Evolutionary conservation across 92 coral and sea anemone species (phyloP).

Genomic region (Paramuricea clavata): DNA sequence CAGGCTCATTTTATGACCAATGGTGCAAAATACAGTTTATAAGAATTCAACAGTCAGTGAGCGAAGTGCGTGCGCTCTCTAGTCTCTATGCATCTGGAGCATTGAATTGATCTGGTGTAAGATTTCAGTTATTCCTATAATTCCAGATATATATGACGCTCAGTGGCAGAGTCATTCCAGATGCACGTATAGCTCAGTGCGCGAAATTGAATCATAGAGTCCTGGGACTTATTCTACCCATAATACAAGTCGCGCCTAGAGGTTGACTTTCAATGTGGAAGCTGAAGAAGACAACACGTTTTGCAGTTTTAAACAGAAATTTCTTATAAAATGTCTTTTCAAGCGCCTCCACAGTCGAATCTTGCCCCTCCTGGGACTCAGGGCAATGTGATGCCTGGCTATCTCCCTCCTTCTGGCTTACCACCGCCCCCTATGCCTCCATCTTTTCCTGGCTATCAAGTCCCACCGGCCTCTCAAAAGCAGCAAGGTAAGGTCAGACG

Average conservation of each 20-base stretch:
- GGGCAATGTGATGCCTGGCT: slow-evolving; percentile 78
- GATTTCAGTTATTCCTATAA: too few relatives aligned
- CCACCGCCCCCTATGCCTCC: slow-evolving; percentile 96
- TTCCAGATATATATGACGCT: background rate
- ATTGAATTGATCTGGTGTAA: too few relatives aligned
- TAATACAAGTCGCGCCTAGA: background rate
- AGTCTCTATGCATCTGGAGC: too few relatives aligned
- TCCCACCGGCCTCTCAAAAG: slow-evolving; percentile 81
- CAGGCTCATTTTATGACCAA: too few relatives aligned
- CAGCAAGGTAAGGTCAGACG: slow-evolving; percentile 69
- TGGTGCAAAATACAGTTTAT: too few relatives aligned
- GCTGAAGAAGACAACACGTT: background rate
- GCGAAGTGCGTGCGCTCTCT: too few relatives aligned
- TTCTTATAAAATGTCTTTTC: slow-evolving; percentile 78
- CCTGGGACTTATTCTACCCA: slow-evolving; percentile 1
- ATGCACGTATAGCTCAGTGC: background rate
- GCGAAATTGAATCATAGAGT: background rate
- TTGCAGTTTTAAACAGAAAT: background rate
- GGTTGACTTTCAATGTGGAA: background rate
- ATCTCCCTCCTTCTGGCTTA: slow-evolving; percentile 81
- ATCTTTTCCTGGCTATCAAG: slow-evolving; percentile 77
- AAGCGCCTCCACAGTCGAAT: slow-evolving; percentile 81
- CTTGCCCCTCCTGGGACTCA: slow-evolving; percentile 81
- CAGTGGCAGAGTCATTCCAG: background rate
- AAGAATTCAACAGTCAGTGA: too few relatives aligned